phyloP scores from a whole-genome alignment of 2,113 vertebrate species.

The Gambusia holbrooki region DNA sequence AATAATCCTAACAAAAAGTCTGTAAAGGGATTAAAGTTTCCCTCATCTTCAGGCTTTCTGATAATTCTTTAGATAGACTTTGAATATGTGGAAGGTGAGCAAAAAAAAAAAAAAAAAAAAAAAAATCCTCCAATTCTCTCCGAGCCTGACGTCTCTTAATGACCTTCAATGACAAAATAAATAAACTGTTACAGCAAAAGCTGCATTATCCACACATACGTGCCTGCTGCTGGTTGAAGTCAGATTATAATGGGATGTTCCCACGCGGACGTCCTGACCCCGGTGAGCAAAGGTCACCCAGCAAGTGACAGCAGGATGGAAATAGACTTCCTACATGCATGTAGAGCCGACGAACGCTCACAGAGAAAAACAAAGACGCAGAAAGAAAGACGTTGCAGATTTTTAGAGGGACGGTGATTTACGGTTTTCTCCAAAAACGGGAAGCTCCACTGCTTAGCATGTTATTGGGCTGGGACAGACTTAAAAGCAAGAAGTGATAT shows the following conservation, averaged over 20 bases:
- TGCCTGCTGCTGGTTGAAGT: conserved; percentile 21
- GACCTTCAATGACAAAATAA: conserved; percentile 19
- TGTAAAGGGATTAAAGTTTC: neutral
- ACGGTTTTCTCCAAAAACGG: neutral
- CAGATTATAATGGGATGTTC: conserved; percentile 35
- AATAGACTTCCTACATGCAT: conserved; percentile 14
- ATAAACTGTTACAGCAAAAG: conserved; percentile 36
- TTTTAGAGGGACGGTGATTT: neutral
- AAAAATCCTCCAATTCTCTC: conserved; percentile 39
- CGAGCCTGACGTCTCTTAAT: neutral
- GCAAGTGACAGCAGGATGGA: conserved; percentile 37
- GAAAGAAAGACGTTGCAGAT: conserved; percentile 4
- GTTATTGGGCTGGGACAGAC: neutral
- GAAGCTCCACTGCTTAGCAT: neutral
- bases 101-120: neutral
- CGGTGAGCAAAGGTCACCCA: neutral
- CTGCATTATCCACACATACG: conserved; percentile 22
- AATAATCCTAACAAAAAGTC: conserved; percentile 23
- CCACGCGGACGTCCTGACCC: conserved; percentile 50
- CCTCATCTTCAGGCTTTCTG: conserved; percentile 1
- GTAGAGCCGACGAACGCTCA: neutral
- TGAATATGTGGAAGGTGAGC: conserved; percentile 31
- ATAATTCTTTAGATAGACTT: neutral
- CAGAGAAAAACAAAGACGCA: neutral
- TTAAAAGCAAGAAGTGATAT: neutral